A percentile compares a stretch with the other conserved stretches of the same genome.
Conservation (phyloP, 2,797 vertebrate genomes). For the Gastrophryne carolinensis region DNA sequence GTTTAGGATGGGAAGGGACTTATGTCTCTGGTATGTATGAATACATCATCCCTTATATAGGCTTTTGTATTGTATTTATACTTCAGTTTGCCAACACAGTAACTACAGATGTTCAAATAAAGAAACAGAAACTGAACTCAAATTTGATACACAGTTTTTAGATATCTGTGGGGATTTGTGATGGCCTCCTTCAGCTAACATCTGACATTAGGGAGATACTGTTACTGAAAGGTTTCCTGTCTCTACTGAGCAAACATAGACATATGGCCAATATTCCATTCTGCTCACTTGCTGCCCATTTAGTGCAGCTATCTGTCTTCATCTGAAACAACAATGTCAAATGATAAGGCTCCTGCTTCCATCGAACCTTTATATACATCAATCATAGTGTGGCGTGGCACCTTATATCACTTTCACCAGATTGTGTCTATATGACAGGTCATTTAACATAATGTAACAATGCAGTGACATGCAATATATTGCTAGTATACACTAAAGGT, state of each 20-base stretch:
- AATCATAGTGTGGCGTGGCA: neutral
- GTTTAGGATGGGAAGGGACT: no score
- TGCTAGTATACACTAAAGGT: no score
- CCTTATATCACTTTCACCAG: neutral
- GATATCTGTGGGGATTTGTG: conserved; percentile 7
- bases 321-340: conserved; percentile 31
- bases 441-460: neutral
- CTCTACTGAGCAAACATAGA: conserved; percentile 41
- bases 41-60: no score
- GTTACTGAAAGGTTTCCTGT: conserved; percentile 30
- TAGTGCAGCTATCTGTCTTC: conserved; percentile 37
- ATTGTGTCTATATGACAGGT: neutral
- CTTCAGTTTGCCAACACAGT: no score
- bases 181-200: conserved; percentile 16
- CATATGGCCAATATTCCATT: conserved; percentile 30
- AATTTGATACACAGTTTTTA: neutral
- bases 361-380: conserved; percentile 12
- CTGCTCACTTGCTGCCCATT: conserved; percentile 37
- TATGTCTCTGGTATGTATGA: no score
- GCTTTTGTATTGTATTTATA: no score
- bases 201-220: conserved; percentile 13
- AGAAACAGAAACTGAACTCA: no score
- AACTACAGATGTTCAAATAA: no score
- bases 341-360: conserved; percentile 22
- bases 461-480: neutral